A percentile compares a stretch with the other conserved stretches of the same genome.
Evolutionary conservation across 2,113 vertebrate genomes (phyloP).

Genomic region (Nerophis ophidion): DNA sequence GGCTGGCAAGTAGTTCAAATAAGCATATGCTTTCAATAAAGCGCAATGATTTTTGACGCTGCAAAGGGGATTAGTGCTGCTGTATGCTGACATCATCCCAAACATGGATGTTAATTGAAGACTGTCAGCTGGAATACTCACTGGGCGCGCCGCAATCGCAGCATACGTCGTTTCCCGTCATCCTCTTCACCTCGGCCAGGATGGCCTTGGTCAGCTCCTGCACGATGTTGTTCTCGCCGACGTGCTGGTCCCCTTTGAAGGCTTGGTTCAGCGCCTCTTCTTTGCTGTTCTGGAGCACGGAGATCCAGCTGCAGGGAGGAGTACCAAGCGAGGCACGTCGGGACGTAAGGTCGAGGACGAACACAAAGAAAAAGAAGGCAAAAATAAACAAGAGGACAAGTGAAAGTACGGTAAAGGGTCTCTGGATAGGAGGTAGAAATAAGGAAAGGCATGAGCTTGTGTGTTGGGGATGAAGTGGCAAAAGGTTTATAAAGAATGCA

Average conservation of each 20-base stretch:
- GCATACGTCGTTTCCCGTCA: constrained; percentile 93
- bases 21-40: neutral
- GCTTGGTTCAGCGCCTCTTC: constrained; percentile 97
- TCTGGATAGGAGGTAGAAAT: constrained; percentile 18
- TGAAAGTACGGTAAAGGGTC: constrained; percentile 5
- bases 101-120: no score
- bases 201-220: constrained; percentile 98
- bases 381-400: neutral
- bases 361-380: neutral
- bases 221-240: constrained; percentile 97
- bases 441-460: constrained; percentile 14
- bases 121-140: constrained; percentile 54
- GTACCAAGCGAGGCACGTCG: neutral
- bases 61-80: no score
- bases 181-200: constrained; percentile 90
- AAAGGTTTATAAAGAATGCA: constrained; percentile 40
- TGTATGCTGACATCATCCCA: no score
- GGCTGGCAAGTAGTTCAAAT: neutral
- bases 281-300: constrained; percentile 97
- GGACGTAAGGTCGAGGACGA: neutral
- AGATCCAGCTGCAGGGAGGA: constrained; percentile 84
- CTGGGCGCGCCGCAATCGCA: constrained; percentile 96
- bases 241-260: constrained; percentile 92
- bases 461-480: constrained; percentile 33
- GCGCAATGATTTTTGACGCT: neutral